These are phyloP conservation scores for Enchytraeus crypticus DNA, from an alignment of 2,888 invertebrate genomes.

Conservation along the genomic window DNA sequence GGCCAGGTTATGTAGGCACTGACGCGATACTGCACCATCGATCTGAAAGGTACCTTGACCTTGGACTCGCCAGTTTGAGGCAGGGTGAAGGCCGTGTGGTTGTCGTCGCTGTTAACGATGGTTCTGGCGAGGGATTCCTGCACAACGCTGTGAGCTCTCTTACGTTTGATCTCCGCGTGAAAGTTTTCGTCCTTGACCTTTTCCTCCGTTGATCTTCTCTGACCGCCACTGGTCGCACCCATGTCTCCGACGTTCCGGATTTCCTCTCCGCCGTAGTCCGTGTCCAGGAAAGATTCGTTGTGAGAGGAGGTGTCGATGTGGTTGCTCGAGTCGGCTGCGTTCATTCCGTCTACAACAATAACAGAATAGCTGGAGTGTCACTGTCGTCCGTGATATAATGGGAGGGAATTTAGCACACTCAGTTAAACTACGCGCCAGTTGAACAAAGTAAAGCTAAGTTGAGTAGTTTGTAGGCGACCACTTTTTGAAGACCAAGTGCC, in stretches of 20 bases:
- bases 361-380: no score
- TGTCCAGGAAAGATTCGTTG: background rate
- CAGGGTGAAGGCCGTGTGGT: background rate
- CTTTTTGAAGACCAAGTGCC: no score
- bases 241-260: background rate
- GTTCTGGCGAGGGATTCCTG: conserved; percentile 11
- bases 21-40: conserved; percentile 8
- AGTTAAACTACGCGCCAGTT: no score
- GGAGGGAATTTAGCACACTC: no score
- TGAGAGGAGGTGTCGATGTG: background rate
- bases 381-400: no score
- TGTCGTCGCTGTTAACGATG: background rate
- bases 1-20: conserved; percentile 17
- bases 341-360: no score
- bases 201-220: background rate
- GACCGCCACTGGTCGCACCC: background rate
- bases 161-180: conserved; percentile 4
- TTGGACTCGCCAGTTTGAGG: background rate
- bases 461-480: no score
- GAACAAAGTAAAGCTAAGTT: no score
- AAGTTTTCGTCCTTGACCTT: background rate
- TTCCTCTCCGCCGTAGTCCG: background rate
- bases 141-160: conserved; percentile 6
- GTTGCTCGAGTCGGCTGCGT: no score
- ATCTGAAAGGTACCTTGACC: conserved; percentile 2